Conservation (phyloP, 2,888 invertebrate species). For the Sinhomidia bicolor region DNA sequence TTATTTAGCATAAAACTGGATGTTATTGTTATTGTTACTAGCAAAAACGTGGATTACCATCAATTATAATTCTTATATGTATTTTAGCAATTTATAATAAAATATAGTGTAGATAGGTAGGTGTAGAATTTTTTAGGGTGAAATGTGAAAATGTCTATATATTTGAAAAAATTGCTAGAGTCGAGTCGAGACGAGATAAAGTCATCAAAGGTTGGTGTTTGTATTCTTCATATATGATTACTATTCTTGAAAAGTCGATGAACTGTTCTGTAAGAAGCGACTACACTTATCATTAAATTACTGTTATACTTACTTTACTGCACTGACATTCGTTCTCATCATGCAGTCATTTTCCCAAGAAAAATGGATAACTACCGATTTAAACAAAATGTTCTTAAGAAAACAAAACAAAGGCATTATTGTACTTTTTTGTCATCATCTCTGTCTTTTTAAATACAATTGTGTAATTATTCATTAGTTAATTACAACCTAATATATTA, state of each 20-base stretch:
- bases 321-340: not conserved
- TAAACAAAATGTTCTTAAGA: not conserved
- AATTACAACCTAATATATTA: not conserved
- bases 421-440: slow-evolving; percentile 41
- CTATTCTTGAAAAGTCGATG: not conserved
- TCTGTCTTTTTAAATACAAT: slow-evolving; percentile 28
- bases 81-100: slow-evolving; percentile 7
- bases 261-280: too few species aligned
- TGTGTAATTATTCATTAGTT: not conserved
- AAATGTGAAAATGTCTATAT: not conserved
- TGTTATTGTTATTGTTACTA: not conserved
- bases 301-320: too few species aligned
- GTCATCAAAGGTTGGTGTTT: not conserved
- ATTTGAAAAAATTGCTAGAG: not conserved
- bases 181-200: not conserved
- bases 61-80: not conserved
- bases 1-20: slow-evolving; percentile 38
- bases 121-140: not conserved
- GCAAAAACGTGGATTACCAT: not conserved
- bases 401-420: slow-evolving; percentile 35
- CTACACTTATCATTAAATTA: too few species aligned
- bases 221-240: not conserved
- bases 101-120: not conserved
- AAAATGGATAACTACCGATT: not conserved
- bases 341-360: not conserved